These are phyloP conservation scores for Micropoecilia bifurca DNA, from an alignment of 2,797 vertebrate species.

Conservation along the genomic window DNA sequence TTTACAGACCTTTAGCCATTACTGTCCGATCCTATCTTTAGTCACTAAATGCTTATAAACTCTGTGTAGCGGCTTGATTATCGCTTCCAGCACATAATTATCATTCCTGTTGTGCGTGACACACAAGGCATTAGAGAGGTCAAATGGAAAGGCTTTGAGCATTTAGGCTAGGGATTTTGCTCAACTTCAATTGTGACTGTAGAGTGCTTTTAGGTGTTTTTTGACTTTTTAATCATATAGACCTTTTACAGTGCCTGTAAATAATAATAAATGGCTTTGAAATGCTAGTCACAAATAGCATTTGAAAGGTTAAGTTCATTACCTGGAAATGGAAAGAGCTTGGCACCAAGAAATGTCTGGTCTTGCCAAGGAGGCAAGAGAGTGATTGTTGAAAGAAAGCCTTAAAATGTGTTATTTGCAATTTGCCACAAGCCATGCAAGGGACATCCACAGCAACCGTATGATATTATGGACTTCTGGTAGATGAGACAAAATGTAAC, in stretches of 20 bases:
- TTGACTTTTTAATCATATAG: not conserved
- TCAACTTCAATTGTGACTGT: not conserved
- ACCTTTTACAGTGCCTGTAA: not conserved
- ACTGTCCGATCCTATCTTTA: not conserved
- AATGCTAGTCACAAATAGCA: not conserved
- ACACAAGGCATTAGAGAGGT: not conserved
- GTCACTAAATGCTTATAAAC: not conserved
- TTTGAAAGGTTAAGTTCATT: not conserved
- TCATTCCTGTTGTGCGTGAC: conserved; percentile 1
- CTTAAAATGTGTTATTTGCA: not conserved
- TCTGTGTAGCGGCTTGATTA: not conserved
- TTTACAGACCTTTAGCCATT: not conserved
- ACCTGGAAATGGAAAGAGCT: not conserved
- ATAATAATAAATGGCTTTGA: not conserved
- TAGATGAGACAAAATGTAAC: not conserved
- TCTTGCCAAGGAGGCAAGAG: not conserved
- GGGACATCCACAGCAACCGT: not conserved
- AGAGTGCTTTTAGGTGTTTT: not conserved
- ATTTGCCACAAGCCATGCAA: not conserved
- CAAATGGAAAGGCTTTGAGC: conserved; percentile 4
- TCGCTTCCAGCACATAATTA: not conserved
- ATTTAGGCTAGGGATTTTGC: not conserved
- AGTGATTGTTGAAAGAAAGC: not conserved
- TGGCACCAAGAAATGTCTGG: not conserved
- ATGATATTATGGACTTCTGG: not conserved